Evolutionary conservation across 2,888 invertebrate genomes (phyloP).

Genomic region (Pristionchus exspectatus): DNA sequence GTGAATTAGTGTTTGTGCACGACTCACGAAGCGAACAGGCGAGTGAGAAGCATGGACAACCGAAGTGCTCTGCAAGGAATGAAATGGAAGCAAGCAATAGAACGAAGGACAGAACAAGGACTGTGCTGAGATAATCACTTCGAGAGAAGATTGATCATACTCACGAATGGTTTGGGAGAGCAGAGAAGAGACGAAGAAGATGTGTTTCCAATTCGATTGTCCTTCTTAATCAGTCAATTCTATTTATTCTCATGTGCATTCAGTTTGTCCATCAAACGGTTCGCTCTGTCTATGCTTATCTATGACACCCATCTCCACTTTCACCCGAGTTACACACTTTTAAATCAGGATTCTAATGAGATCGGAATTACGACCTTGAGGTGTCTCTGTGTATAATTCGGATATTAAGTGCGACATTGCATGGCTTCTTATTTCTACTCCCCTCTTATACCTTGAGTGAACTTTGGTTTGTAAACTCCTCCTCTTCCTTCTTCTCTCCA

Average conservation of each 20-base stretch:
- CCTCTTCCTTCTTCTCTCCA: conserved; percentile 47
- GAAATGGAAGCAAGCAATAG: neutral
- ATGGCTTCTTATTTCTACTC: neutral
- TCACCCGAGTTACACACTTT: neutral
- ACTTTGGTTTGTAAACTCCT: conserved; percentile 38
- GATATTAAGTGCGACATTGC: neutral
- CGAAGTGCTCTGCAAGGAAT: conserved; percentile 47
- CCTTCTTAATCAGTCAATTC: conserved; percentile 24
- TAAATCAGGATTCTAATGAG: neutral
- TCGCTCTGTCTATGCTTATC: neutral
- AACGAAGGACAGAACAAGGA: neutral
- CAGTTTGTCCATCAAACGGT: neutral
- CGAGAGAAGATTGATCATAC: neutral
- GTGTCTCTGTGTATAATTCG: neutral
- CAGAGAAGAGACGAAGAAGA: conserved; percentile 50
- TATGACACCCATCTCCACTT: conserved; percentile 12
- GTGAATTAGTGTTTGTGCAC: neutral
- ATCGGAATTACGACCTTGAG: neutral
- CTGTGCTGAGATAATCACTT: neutral
- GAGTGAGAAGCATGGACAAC: conserved; percentile 56
- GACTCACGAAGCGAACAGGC: conserved; percentile 66
- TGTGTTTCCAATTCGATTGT: neutral
- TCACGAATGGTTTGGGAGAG: conserved; percentile 52
- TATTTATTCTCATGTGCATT: neutral
- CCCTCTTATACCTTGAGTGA: conserved; percentile 41